A percentile compares a stretch with the other conserved stretches of the same genome.
Evolutionary conservation across 2,113 vertebrate species (phyloP).

Genomic region (Cnemophilus loriae): DNA sequence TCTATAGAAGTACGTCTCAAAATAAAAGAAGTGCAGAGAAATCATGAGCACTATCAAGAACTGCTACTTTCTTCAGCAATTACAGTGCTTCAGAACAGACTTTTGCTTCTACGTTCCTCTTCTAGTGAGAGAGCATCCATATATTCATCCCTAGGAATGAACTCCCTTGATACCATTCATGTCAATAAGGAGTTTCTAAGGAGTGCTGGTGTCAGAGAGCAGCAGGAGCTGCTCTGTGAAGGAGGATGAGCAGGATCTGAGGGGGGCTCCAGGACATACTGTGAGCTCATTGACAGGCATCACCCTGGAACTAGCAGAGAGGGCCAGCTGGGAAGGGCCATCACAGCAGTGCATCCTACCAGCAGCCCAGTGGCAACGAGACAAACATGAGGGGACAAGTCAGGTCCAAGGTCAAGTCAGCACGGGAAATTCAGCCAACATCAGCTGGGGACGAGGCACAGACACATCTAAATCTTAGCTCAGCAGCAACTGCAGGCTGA

Average conservation of each 20-base stretch:
- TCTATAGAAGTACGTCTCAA: background rate
- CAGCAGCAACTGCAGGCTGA: background rate
- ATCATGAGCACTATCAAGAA: background rate
- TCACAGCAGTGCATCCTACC: background rate
- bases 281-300: rapidly evolving
- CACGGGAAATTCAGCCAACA: background rate
- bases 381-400: rapidly evolving
- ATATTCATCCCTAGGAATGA: background rate
- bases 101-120: background rate
- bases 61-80: background rate
- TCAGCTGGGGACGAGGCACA: background rate
- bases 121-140: background rate
- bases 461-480: background rate
- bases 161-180: background rate
- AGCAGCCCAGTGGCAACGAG: background rate
- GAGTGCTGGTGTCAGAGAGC: background rate
- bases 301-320: rapidly evolving
- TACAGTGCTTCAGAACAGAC: background rate
- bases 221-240: background rate
- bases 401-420: background rate
- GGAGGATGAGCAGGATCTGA: rapidly evolving
- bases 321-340: background rate
- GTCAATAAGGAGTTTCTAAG: background rate
- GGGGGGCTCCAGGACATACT: background rate
- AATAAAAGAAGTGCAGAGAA: background rate